These are phyloP conservation scores for Sclerodermus sp. DNA, from an alignment of 2,888 invertebrate genomes.

Conservation along the genomic window DNA sequence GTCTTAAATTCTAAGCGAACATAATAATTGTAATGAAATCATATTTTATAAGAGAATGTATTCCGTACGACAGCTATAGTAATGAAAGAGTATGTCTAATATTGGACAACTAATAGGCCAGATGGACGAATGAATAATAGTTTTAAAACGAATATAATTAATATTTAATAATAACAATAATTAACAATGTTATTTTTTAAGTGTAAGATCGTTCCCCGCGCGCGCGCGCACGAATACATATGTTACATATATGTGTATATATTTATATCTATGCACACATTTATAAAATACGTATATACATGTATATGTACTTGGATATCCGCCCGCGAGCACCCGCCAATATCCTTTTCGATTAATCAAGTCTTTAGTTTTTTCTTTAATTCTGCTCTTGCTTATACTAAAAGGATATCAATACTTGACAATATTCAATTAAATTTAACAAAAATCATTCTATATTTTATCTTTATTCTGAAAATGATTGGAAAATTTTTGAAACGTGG, in stretches of 20 bases:
- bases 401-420: no score
- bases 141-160: constrained; percentile 33
- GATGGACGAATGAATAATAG: constrained; percentile 10
- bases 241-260: constrained; percentile 26
- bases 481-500: background rate
- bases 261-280: constrained; percentile 11
- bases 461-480: no score
- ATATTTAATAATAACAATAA: constrained; percentile 36
- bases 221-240: constrained; percentile 17
- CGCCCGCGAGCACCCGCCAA: no score
- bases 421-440: no score
- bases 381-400: no score
- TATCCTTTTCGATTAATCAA: no score
- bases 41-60: constrained; percentile 53
- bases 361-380: no score
- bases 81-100: constrained; percentile 17
- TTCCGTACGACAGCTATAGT: constrained; percentile 40
- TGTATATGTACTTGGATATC: constrained; percentile 31
- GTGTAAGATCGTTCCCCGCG: no score
- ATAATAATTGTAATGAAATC: constrained; percentile 36
- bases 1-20: no score
- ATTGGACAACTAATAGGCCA: no score
- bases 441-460: no score
- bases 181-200: no score
- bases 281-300: constrained; percentile 33